A percentile compares a stretch with the other conserved stretches of the same genome.
phyloP scores from a whole-genome alignment of 2,888 invertebrate genomes.

The Amphipoea lucens region DNA sequence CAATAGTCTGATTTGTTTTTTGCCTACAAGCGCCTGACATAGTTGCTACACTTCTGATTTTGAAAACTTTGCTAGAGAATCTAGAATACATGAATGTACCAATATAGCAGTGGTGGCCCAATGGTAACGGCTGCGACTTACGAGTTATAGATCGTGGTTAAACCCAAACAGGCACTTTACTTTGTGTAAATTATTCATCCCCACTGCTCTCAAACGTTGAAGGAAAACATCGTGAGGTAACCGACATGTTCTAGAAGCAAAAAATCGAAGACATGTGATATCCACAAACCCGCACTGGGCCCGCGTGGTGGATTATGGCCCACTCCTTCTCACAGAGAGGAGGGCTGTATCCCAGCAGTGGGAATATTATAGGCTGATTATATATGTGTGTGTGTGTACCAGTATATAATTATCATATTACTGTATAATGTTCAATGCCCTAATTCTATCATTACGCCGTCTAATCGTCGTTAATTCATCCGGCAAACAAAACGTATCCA shows the following conservation, averaged over 20 bases:
- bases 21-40: background rate
- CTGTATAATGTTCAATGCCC: conserved; percentile 30
- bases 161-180: too few species aligned
- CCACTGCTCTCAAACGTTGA: background rate
- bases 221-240: background rate
- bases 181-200: too few species aligned
- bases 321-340: background rate
- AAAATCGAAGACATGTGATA: background rate
- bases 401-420: conserved; percentile 33
- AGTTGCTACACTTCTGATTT: conserved; percentile 6
- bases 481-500: conserved; percentile 59
- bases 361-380: background rate
- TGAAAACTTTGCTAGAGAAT: background rate
- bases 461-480: conserved; percentile 61
- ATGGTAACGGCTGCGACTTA: background rate
- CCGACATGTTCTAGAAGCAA: background rate
- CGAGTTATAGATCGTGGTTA: too few species aligned
- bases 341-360: background rate
- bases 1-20: background rate
- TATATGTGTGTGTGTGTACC: conserved; percentile 1
- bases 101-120: background rate
- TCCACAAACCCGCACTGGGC: background rate
- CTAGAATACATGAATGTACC: background rate
- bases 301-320: background rate
- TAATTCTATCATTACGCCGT: conserved; percentile 51